Evolutionary conservation across 2,113 vertebrate genomes (phyloP).

Genomic region (Hiodon alosoides): DNA sequence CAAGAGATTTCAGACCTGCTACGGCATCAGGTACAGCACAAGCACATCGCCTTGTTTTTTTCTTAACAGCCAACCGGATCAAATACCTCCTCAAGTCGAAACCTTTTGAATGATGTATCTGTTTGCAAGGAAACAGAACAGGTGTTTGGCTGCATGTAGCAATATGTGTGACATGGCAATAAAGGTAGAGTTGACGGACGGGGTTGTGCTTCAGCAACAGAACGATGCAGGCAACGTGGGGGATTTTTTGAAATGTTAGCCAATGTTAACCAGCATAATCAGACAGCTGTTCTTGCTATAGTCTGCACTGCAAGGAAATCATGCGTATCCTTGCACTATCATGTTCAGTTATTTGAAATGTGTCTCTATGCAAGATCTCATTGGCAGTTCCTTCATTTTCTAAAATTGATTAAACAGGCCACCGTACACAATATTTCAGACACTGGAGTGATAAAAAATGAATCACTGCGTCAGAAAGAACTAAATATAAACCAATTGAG

Average conservation of each 20-base stretch:
- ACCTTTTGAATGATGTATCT: slow-evolving; percentile 9
- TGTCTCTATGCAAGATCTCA: too few species aligned
- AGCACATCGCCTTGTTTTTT: slow-evolving; percentile 20
- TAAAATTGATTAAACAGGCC: too few species aligned
- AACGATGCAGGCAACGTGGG: background rate
- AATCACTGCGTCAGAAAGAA: background rate
- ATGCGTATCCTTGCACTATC: too few species aligned
- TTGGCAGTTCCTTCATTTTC: too few species aligned
- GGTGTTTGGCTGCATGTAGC: slow-evolving; percentile 27
- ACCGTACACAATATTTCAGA: too few species aligned
- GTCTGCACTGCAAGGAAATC: too few species aligned
- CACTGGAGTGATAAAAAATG: background rate
- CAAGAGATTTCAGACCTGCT: background rate
- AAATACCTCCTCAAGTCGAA: background rate
- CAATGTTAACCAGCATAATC: too few species aligned
- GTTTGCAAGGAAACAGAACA: slow-evolving; percentile 17
- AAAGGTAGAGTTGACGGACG: background rate
- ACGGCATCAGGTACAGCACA: slow-evolving; percentile 20
- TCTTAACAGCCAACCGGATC: slow-evolving; percentile 20
- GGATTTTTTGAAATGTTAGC: too few species aligned
- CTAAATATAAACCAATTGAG: background rate
- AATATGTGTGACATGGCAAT: slow-evolving; percentile 14
- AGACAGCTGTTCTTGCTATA: too few species aligned
- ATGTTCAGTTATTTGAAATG: too few species aligned
- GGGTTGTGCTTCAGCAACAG: background rate